Evolutionary conservation across 2,797 vertebrate species (phyloP).

Genomic region (Sebastes goodei): DNA sequence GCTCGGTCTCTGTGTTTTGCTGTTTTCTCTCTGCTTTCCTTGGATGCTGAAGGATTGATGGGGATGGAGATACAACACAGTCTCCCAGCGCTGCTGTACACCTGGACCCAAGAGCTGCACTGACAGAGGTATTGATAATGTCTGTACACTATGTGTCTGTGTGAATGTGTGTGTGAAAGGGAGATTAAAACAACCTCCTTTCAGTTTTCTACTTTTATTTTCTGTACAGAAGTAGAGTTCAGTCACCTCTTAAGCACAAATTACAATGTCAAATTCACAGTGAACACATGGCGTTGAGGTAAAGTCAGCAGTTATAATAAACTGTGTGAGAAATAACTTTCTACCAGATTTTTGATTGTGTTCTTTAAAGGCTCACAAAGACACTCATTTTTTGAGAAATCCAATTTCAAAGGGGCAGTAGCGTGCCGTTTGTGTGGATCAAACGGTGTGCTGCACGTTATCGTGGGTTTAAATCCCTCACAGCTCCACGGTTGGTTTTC

Average conservation of each 20-base stretch:
- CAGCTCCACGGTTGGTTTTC: neutral
- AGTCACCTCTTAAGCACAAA: neutral
- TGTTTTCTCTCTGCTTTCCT: constrained; percentile 2
- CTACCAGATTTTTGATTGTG: neutral
- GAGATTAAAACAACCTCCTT: neutral
- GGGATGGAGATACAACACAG: constrained; percentile 45
- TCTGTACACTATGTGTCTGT: neutral
- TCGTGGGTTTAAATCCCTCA: neutral
- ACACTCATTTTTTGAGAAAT: neutral
- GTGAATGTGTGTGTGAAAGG: neutral
- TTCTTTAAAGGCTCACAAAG: neutral
- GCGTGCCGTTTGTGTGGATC: neutral
- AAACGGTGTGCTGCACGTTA: neutral
- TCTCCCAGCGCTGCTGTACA: constrained; percentile 15
- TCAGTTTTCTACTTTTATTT: neutral
- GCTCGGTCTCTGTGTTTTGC: constrained; percentile 27
- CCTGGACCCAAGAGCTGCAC: constrained; percentile 48
- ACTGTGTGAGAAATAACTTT: neutral
- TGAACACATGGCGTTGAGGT: neutral
- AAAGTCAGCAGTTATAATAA: neutral
- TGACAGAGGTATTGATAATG: constrained; percentile 54
- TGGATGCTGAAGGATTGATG: constrained; percentile 52
- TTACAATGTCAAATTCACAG: neutral
- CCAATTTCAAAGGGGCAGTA: neutral
- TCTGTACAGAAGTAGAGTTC: neutral